Conservation (phyloP, 2,888 invertebrate species). For the Deladenus siricidicola region DNA sequence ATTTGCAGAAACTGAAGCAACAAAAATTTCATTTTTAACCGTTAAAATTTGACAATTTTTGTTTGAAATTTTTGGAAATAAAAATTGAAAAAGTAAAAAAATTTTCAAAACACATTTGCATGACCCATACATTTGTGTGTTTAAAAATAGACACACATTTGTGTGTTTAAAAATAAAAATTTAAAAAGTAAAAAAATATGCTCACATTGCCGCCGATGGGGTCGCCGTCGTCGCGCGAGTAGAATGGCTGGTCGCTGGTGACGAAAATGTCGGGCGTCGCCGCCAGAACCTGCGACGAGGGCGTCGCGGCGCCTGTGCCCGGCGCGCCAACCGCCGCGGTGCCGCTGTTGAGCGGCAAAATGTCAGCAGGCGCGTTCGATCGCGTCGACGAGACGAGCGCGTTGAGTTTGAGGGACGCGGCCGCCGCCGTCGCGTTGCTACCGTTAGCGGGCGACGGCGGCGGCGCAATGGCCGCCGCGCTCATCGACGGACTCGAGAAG, state of each 20-base stretch:
- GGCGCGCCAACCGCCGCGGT: constrained; percentile 8
- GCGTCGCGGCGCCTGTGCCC: not conserved
- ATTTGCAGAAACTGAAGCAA: constrained; percentile 51
- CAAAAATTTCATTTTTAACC: not conserved
- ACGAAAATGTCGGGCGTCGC: constrained; percentile 52
- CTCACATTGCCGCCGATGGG: constrained; percentile 50
- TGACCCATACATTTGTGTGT: too few species aligned
- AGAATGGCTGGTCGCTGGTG: constrained; percentile 38
- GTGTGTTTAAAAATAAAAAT: not conserved
- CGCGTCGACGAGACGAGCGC: not conserved
- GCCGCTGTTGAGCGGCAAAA: constrained; percentile 1
- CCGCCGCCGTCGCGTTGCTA: too few species aligned
- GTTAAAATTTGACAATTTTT: not conserved
- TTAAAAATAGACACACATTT: not conserved
- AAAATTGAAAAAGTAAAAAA: too few species aligned
- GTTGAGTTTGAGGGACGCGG: too few species aligned
- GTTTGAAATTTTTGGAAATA: too few species aligned
- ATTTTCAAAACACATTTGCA: not conserved
- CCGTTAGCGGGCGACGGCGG: too few species aligned
- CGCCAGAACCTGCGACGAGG: constrained; percentile 20
- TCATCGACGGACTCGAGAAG: constrained; percentile 2
- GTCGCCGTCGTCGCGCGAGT: constrained; percentile 44
- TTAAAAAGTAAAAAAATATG: too few species aligned
- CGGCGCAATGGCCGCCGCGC: not conserved
- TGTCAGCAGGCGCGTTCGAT: constrained; percentile 5